A percentile compares a stretch with the other conserved stretches of the same genome.
Evolutionary conservation across 2,888 invertebrate genomes (phyloP).

Genomic region (Cerceris ruficornis): DNA sequence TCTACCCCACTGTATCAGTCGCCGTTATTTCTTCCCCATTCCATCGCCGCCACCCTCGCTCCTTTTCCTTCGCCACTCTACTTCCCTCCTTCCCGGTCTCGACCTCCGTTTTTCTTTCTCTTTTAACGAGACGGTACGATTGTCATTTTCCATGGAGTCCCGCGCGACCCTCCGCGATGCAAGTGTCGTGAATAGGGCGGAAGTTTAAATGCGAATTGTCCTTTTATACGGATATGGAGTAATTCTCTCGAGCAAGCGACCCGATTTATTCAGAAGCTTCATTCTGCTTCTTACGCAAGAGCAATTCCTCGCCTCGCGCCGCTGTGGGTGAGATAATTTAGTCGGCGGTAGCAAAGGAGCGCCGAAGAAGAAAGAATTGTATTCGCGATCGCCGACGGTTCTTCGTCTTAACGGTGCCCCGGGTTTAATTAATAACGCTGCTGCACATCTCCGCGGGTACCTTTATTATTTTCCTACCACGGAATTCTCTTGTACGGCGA

Average conservation of each 20-base stretch:
- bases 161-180: slow-evolving; percentile 25
- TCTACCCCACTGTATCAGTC: neutral
- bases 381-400: slow-evolving; percentile 32
- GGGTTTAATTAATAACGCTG: slow-evolving; percentile 37
- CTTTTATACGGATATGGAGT: slow-evolving; percentile 42
- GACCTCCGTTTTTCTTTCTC: neutral
- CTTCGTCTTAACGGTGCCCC: slow-evolving; percentile 14
- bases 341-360: slow-evolving; percentile 9
- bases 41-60: neutral
- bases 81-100: neutral
- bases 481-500: slow-evolving; percentile 12
- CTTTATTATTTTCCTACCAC: slow-evolving; percentile 22
- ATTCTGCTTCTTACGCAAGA: slow-evolving; percentile 51
- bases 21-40: neutral
- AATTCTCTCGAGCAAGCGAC: slow-evolving; percentile 54
- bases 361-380: slow-evolving; percentile 37
- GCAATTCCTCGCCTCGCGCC: slow-evolving; percentile 27
- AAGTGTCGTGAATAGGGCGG: slow-evolving; percentile 45
- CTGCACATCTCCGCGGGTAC: slow-evolving; percentile 19
- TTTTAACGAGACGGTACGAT: slow-evolving; percentile 38
- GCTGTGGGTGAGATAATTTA: slow-evolving; percentile 35
- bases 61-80: slow-evolving; percentile 4
- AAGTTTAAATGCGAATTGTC: slow-evolving; percentile 42
- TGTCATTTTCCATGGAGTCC: slow-evolving; percentile 48
- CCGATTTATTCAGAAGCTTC: slow-evolving; percentile 57